Percentiles rank a stretch among this genome's conserved stretches.
Conservation (phyloP, 2,797 vertebrate genomes). For the Anguilla anguilla region DNA sequence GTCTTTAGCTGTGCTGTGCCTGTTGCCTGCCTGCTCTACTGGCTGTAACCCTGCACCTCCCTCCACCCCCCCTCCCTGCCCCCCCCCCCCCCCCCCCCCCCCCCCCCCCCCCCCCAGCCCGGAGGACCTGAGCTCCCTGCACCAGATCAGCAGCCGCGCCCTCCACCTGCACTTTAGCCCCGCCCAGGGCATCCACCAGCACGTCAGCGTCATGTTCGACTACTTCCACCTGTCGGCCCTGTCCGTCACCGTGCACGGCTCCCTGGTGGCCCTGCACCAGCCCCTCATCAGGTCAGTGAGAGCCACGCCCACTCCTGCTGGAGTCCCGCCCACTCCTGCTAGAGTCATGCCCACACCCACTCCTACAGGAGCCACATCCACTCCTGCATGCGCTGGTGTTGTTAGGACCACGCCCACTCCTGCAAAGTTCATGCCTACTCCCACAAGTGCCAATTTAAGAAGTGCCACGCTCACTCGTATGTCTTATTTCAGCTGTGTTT, state of each 20-base stretch:
- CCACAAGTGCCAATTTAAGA: too few species aligned
- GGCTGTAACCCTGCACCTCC: constrained; percentile 15
- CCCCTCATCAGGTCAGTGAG: constrained; percentile 88
- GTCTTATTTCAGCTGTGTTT: neutral
- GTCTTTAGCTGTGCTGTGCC: neutral
- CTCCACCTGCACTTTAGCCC: constrained; percentile 97
- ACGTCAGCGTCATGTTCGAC: constrained; percentile 98
- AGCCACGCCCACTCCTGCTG: neutral
- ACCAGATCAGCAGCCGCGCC: constrained; percentile 93
- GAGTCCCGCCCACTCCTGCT: too few species aligned
- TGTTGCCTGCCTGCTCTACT: neutral
- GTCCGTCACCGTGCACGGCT: constrained; percentile 91
- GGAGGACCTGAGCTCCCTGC: constrained; percentile 87
- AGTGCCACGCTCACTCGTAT: too few species aligned
- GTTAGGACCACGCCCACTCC: neutral
- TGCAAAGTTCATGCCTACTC: neutral
- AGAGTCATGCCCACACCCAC: neutral
- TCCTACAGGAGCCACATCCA: neutral
- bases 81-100: constrained; percentile 25
- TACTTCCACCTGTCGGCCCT: constrained; percentile 98
- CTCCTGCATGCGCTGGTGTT: neutral
- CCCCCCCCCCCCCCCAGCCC: constrained; percentile 68
- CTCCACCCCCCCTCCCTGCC: constrained; percentile 31
- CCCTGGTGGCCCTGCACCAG: constrained; percentile 95
- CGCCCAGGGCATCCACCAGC: constrained; percentile 94